Percentiles rank a stretch among this genome's conserved stretches.
phyloP scores from a whole-genome alignment of 2,888 invertebrate genomes.

The Eustalomyia histrio region DNA sequence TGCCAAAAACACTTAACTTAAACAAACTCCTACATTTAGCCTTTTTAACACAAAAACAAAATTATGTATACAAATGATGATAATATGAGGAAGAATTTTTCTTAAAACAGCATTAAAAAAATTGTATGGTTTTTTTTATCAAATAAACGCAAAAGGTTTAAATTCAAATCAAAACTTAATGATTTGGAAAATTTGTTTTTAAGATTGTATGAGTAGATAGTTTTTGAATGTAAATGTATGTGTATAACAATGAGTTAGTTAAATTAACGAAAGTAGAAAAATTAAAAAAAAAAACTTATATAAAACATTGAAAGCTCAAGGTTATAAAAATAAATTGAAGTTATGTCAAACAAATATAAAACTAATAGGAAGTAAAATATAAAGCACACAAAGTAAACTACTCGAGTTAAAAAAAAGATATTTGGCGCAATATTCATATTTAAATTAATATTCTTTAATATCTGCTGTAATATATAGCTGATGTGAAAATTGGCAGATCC shows the following conservation, averaged over 20 bases:
- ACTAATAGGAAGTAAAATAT: too few species aligned
- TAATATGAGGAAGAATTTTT: constrained; percentile 14
- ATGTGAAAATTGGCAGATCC: too few species aligned
- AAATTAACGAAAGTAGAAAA: neutral
- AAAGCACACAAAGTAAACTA: too few species aligned
- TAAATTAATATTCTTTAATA: too few species aligned
- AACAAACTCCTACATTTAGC: constrained; percentile 65
- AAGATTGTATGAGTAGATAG: constrained; percentile 36
- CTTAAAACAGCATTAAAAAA: constrained; percentile 27
- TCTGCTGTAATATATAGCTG: too few species aligned
- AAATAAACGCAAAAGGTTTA: constrained; percentile 60
- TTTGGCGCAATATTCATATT: too few species aligned
- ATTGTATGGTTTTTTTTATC: constrained; percentile 51
- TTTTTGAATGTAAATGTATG: neutral
- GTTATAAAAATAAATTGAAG: too few species aligned
- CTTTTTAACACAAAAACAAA: constrained; percentile 35
- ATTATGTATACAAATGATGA: neutral
- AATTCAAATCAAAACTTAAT: constrained; percentile 73
- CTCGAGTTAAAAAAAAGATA: too few species aligned
- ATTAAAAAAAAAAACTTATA: too few species aligned
- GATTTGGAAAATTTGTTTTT: constrained; percentile 71
- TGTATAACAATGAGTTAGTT: neutral
- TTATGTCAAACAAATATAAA: too few species aligned
- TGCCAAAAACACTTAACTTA: constrained; percentile 65
- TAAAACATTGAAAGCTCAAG: too few species aligned